Percentiles rank a stretch among this genome's conserved stretches.
phyloP scores from a whole-genome alignment of 2,888 invertebrate species.

The Lepetodrilus schrolli region DNA sequence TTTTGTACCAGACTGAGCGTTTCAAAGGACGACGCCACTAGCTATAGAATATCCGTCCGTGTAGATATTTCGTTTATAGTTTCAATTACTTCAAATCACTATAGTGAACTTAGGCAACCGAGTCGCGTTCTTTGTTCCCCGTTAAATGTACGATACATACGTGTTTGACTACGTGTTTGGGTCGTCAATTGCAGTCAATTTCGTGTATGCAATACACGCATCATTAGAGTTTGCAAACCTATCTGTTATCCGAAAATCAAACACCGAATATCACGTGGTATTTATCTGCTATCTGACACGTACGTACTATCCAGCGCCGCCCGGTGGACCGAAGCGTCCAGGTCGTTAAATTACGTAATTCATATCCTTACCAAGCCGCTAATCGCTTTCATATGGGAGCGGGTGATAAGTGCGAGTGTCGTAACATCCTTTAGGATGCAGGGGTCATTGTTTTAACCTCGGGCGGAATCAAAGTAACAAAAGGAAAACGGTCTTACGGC shows the following conservation, averaged over 20 bases:
- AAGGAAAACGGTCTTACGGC: background rate
- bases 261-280: background rate
- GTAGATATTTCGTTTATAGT: no score
- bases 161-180: background rate
- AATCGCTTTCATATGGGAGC: background rate
- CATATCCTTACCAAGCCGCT: background rate
- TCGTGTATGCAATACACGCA: constrained; percentile 10
- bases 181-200: constrained; percentile 12
- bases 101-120: no score
- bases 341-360: constrained; percentile 22
- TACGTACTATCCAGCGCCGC: background rate
- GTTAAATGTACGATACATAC: no score
- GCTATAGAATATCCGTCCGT: no score
- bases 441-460: background rate
- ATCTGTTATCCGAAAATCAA: constrained; percentile 6
- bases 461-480: background rate
- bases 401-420: background rate
- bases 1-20: no score
- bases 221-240: background rate
- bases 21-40: no score
- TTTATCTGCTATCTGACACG: background rate
- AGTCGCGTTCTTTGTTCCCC: background rate
- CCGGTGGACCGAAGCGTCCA: background rate
- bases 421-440: background rate
- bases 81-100: no score